These are phyloP conservation scores for Pangasius sanitwongsei DNA, from an alignment of 2,797 vertebrate species.

Conservation along the genomic window DNA sequence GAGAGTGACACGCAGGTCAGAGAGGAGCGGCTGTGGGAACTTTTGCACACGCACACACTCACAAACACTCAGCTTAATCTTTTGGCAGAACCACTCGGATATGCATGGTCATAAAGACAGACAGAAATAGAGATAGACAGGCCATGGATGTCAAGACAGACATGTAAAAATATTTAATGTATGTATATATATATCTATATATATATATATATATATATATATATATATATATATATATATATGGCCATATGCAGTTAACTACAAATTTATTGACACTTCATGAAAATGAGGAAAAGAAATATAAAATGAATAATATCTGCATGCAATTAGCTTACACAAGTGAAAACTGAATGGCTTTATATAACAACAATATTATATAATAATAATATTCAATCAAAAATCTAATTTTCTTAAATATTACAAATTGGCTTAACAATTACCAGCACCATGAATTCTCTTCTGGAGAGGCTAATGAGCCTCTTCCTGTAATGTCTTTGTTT, in stretches of 20 bases:
- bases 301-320: not conserved
- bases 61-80: not conserved
- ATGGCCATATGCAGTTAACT: too few relatives aligned
- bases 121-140: not conserved
- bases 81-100: not conserved
- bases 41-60: not conserved
- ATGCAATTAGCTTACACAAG: not conserved
- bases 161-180: too few relatives aligned
- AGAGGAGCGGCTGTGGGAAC: slow-evolving; percentile 45
- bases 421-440: not conserved
- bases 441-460: not conserved
- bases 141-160: not conserved
- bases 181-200: too few relatives aligned
- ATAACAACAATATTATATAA: not conserved
- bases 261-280: too few relatives aligned
- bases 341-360: not conserved
- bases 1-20: slow-evolving; percentile 44
- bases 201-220: too few relatives aligned
- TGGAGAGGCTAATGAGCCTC: not conserved
- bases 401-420: not conserved
- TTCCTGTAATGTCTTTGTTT: not conserved
- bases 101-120: not conserved
- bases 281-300: not conserved
- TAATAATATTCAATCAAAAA: not conserved
- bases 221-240: too few relatives aligned